phyloP scores from a whole-genome alignment of 2,797 vertebrate species.

The Hephaestus fuliginosus region DNA sequence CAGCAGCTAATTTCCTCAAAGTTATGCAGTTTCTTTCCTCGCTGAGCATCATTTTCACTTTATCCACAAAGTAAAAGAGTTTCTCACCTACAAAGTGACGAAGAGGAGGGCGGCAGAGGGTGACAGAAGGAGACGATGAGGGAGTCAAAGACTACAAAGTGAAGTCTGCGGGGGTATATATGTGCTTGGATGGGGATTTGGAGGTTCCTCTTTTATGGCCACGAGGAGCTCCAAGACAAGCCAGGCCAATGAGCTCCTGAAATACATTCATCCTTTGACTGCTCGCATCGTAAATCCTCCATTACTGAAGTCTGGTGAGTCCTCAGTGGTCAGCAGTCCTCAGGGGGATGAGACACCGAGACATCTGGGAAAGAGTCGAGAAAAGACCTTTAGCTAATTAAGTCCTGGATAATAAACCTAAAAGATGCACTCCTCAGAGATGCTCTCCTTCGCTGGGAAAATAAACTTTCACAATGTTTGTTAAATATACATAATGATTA shows the following conservation, averaged over 20 bases:
- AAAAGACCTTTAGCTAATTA: not conserved
- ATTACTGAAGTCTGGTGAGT: not conserved
- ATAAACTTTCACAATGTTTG: too few species aligned
- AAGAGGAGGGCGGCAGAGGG: conserved; percentile 33
- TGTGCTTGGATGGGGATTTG: conserved; percentile 30
- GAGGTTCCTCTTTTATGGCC: conserved; percentile 65
- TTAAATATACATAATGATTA: not conserved
- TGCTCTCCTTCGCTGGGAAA: not conserved
- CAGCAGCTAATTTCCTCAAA: not conserved
- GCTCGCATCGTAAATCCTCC: conserved; percentile 46
- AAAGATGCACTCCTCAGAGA: not conserved
- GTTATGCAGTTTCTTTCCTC: rapidly evolving
- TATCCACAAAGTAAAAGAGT: conserved; percentile 26
- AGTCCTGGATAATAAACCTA: not conserved
- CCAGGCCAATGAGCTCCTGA: conserved; percentile 52
- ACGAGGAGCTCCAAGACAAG: conserved; percentile 42
- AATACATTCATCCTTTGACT: conserved; percentile 70
- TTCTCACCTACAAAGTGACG: conserved; percentile 66
- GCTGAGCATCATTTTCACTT: conserved; percentile 4
- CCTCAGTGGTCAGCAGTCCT: conserved; percentile 31
- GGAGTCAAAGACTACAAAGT: conserved; percentile 38
- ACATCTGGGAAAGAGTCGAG: not conserved
- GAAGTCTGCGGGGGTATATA: conserved; percentile 58
- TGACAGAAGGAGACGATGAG: conserved; percentile 30
- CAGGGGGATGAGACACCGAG: rapidly evolving